Percentiles rank a stretch among this genome's conserved stretches.
Conservation (phyloP, 2,888 invertebrate genomes). For the Drosophila paucipuncta region DNA sequence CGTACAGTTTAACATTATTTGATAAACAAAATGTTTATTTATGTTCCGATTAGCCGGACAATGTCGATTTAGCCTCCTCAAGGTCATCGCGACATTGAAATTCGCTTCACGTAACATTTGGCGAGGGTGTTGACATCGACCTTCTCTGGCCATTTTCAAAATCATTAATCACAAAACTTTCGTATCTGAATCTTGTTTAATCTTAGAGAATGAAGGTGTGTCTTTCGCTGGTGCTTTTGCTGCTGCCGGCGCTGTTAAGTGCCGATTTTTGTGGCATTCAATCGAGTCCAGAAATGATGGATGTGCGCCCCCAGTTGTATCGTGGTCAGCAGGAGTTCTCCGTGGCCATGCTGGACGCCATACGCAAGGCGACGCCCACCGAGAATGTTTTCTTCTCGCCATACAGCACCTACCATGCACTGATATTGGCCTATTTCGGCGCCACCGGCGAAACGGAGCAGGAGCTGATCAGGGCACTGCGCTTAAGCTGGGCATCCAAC, state of each 20-base stretch:
- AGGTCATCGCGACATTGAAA: constrained; percentile 21
- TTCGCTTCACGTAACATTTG: constrained; percentile 35
- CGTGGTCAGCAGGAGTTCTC: constrained; percentile 90
- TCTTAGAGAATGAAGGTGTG: constrained; percentile 53
- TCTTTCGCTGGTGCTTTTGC: constrained; percentile 38
- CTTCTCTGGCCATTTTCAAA: constrained; percentile 15
- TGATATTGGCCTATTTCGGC: constrained; percentile 92
- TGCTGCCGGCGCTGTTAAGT: constrained; percentile 55
- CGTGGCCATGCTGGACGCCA: constrained; percentile 89
- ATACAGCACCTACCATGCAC: constrained; percentile 93
- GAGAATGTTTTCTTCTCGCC: constrained; percentile 95
- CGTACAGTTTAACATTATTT: background rate
- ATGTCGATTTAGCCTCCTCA: background rate
- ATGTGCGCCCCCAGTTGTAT: constrained; percentile 85
- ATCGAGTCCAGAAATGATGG: background rate
- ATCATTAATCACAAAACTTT: constrained; percentile 19
- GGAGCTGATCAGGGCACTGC: constrained; percentile 74
- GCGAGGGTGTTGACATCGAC: constrained; percentile 8
- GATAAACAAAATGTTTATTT: background rate
- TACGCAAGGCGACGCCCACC: constrained; percentile 88
- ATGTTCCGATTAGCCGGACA: background rate
- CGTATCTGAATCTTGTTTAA: background rate
- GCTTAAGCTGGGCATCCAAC: constrained; percentile 85
- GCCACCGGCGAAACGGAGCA: constrained; percentile 90
- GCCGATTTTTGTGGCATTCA: constrained; percentile 50